phyloP scores from a whole-genome alignment of 2,888 invertebrate genomes.

The Hanleya hanleyi region DNA sequence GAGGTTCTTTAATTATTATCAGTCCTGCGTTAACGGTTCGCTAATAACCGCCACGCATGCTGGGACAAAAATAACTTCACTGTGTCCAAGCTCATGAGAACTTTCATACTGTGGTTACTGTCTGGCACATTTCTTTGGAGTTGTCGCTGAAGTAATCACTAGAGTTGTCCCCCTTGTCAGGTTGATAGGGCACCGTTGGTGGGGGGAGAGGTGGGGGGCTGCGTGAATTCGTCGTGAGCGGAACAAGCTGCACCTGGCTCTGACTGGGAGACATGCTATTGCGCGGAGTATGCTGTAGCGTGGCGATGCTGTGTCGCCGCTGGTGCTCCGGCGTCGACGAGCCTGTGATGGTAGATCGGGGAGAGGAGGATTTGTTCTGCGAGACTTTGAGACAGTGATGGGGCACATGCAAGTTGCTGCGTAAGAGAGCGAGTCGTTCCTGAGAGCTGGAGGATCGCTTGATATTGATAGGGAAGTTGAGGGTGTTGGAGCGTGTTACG shows the following conservation, averaged over 20 bases:
- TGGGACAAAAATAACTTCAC: too few species aligned
- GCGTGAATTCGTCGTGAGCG: not conserved
- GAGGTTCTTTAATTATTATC: too few species aligned
- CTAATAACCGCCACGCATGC: too few species aligned
- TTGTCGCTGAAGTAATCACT: conserved; percentile 64
- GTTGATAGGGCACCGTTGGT: not conserved
- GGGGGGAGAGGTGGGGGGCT: not conserved
- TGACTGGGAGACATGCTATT: conserved; percentile 7
- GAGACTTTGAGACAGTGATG: not conserved
- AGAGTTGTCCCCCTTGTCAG: conserved; percentile 41
- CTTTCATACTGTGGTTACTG: conserved; percentile 57
- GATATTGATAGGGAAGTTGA: conserved; percentile 6
- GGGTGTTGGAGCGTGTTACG: conserved; percentile 40
- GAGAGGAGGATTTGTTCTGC: conserved; percentile 1
- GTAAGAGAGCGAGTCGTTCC: conserved; percentile 30
- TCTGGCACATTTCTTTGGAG: conserved; percentile 61
- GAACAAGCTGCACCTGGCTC: not conserved
- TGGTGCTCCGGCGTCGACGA: conserved; percentile 3
- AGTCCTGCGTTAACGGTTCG: too few species aligned
- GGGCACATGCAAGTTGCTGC: conserved; percentile 11
- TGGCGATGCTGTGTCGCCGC: conserved; percentile 9
- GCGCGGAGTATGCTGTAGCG: not conserved
- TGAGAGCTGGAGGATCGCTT: conserved; percentile 49
- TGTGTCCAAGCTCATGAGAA: not conserved
- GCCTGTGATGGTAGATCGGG: not conserved